Percentiles rank a stretch among this genome's conserved stretches.
These are phyloP conservation scores for Alitta virens DNA, from an alignment of 2,888 invertebrate species.

Conservation along the genomic window DNA sequence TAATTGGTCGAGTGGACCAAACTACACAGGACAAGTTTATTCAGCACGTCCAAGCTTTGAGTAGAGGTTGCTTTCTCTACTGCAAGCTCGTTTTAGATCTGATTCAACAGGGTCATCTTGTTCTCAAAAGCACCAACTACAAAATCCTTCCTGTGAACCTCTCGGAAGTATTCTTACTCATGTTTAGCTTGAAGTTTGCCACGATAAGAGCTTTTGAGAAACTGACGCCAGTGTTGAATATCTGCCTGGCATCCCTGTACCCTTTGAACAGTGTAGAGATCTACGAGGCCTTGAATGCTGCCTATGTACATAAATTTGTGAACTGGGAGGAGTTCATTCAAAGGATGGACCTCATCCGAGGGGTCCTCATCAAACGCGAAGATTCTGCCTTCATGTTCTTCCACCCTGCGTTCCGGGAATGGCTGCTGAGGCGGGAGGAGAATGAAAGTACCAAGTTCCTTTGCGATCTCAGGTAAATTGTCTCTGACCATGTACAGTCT, in stretches of 20 bases:
- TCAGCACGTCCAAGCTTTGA: constrained; percentile 77
- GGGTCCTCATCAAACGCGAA: constrained; percentile 82
- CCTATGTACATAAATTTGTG: constrained; percentile 72
- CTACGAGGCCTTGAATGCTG: constrained; percentile 87
- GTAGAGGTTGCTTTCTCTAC: constrained; percentile 85
- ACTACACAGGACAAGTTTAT: constrained; percentile 65
- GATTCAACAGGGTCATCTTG: constrained; percentile 85
- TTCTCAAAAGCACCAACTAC: constrained; percentile 89
- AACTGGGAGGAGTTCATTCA: constrained; percentile 89
- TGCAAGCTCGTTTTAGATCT: constrained; percentile 88
- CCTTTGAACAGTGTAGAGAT: constrained; percentile 88
- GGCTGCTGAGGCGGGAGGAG: constrained; percentile 75
- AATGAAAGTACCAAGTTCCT: constrained; percentile 83
- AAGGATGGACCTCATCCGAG: constrained; percentile 80
- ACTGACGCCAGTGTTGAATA: constrained; percentile 77
- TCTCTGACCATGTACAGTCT: too few relatives aligned
- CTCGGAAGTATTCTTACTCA: constrained; percentile 74
- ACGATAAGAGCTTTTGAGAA: constrained; percentile 87
- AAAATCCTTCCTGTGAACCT: constrained; percentile 63
- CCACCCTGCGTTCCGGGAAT: constrained; percentile 96
- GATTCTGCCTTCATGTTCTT: constrained; percentile 97
- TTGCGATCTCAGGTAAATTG: constrained; percentile 79
- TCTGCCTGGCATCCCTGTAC: constrained; percentile 86
- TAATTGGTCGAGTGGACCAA: constrained; percentile 44
- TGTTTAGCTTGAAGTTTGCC: constrained; percentile 87